Evolutionary conservation across 2,888 invertebrate species (phyloP).

Genomic region (Agrotis ipsilon): DNA sequence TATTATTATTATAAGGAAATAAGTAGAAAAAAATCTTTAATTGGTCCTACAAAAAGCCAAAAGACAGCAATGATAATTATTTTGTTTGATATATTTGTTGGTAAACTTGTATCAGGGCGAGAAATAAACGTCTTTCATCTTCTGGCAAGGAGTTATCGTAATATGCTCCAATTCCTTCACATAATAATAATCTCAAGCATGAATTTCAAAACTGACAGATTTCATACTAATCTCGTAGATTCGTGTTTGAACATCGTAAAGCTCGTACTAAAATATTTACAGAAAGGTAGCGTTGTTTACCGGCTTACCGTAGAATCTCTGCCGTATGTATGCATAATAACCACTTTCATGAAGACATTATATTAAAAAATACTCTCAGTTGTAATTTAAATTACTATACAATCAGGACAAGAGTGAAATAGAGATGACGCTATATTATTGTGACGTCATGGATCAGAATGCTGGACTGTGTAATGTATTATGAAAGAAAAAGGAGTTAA

Average conservation of each 20-base stretch:
- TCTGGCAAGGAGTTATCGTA: neutral
- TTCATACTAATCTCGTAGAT: constrained; percentile 10
- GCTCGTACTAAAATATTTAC: constrained; percentile 16
- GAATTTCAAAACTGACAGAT: constrained; percentile 2
- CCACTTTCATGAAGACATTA: neutral
- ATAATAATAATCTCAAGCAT: neutral
- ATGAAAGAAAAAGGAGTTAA: no score
- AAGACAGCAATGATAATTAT: no score
- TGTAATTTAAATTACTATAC: no score
- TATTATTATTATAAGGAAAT: no score
- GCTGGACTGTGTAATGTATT: no score
- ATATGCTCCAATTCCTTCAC: neutral
- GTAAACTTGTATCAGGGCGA: neutral
- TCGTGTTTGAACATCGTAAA: constrained; percentile 21
- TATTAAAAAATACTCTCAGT: no score
- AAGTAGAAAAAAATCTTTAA: no score
- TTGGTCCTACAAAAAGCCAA: no score
- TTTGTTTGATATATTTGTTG: neutral
- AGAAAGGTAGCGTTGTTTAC: neutral
- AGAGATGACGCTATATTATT: no score
- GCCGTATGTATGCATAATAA: neutral
- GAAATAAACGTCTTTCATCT: neutral
- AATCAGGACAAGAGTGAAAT: no score
- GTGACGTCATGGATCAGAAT: no score
- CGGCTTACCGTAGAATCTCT: constrained; percentile 1